These are phyloP conservation scores for Drosophila formosana DNA, from an alignment of 2,888 invertebrate genomes.

Conservation along the genomic window DNA sequence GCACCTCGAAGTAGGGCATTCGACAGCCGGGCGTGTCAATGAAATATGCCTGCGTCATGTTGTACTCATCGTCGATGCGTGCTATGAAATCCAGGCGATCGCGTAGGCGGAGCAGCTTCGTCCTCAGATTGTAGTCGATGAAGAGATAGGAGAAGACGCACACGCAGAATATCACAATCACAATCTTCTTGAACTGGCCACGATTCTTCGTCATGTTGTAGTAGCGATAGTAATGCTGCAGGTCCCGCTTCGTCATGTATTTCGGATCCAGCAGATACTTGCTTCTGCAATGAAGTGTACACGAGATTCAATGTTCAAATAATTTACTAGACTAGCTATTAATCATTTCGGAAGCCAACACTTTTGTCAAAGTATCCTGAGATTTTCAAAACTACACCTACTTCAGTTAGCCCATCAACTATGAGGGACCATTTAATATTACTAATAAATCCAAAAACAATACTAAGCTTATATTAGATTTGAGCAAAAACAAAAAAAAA, in stretches of 20 bases:
- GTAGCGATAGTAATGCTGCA: conserved; percentile 82
- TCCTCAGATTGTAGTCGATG: conserved; percentile 83
- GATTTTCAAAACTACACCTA: not conserved
- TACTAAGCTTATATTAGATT: too few relatives aligned
- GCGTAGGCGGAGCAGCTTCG: conserved; percentile 79
- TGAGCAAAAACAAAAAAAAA: too few relatives aligned
- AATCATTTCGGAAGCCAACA: not conserved
- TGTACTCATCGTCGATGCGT: conserved; percentile 81
- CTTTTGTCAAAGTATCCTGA: not conserved
- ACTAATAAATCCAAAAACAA: too few relatives aligned
- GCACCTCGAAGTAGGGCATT: conserved; percentile 84
- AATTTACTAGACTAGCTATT: conserved; percentile 1
- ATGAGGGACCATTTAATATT: too few relatives aligned
- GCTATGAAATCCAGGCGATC: conserved; percentile 83
- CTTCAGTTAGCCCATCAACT: too few relatives aligned
- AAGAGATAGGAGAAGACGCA: conserved; percentile 84
- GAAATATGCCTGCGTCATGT: conserved; percentile 82
- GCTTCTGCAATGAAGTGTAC: conserved; percentile 58
- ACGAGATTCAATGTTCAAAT: not conserved
- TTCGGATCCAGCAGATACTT: conserved; percentile 83
- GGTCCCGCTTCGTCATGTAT: conserved; percentile 83
- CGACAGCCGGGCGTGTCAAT: conserved; percentile 84
- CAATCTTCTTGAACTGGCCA: conserved; percentile 81
- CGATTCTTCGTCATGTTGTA: conserved; percentile 81
- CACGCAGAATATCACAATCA: conserved; percentile 79